Evolutionary conservation across 1,140 invertebrate species (phyloP).

Genomic region (Homalodisca vitripennis): DNA sequence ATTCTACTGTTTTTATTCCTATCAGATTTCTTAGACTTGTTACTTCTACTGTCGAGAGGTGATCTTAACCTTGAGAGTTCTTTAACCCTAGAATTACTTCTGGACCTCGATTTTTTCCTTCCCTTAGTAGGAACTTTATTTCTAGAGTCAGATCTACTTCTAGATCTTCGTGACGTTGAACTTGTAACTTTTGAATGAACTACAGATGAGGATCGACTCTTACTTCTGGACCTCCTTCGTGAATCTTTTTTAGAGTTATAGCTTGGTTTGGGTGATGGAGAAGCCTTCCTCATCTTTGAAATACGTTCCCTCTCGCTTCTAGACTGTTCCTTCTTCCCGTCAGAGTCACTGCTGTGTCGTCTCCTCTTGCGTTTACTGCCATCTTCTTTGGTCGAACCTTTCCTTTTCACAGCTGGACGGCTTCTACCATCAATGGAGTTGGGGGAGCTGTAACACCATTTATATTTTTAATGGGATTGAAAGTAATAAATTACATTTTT

Average conservation of each 20-base stretch:
- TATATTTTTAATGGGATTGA: no score
- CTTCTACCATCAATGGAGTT: background rate
- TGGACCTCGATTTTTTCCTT: conserved; percentile 16
- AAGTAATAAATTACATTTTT: no score
- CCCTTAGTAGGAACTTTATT: conserved; percentile 14
- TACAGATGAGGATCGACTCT: background rate
- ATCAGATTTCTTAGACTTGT: background rate
- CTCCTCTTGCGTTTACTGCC: conserved; percentile 8
- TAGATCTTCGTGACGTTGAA: conserved; percentile 8
- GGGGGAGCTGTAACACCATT: background rate
- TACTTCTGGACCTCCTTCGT: conserved; percentile 7
- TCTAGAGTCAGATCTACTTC: conserved; percentile 5
- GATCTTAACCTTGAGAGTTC: background rate
- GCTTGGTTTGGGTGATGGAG: background rate
- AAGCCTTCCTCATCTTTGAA: background rate
- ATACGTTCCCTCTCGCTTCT: conserved; percentile 9
- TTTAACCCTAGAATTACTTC: background rate
- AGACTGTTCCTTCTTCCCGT: conserved; percentile 23
- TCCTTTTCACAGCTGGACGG: conserved; percentile 12
- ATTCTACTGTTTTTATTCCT: background rate
- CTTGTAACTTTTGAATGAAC: background rate
- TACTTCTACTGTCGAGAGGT: background rate
- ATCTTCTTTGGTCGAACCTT: conserved; percentile 4
- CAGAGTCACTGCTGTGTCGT: conserved; percentile 11
- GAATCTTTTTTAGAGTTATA: background rate